Evolutionary conservation across 2,113 vertebrate species (phyloP), one percentile per base, ranked within the genome.

Genomic region (Eonycteris spelaea): DNA sequence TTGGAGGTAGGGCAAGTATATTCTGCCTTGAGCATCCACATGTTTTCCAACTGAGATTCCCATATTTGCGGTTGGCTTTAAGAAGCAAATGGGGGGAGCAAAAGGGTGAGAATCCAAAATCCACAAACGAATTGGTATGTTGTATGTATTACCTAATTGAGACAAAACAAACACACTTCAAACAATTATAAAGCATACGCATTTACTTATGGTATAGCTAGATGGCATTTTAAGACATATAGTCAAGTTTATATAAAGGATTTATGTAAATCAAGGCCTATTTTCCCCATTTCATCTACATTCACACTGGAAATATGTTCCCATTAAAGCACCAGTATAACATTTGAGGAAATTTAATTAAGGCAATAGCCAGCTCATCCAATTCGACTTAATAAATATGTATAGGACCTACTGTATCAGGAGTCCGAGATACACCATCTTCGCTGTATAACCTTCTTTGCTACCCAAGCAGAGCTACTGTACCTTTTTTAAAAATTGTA

Each of bases 81-180:
- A 93, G 97, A 99, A 98, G 86, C 99, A 99, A 94, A 99, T 99
- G 57, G 99, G 99, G 1, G 99, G 99, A 48, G 99, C 99, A 98
- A 99, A 99, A 57, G 99, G 99, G 95, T 99, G 99, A 5, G 99
- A 99, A 98, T 99, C 99, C 98, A 99, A 96, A 96, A 99, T 98
- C 99, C 99, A 99, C 87, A 99, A 98, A 96, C 95, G 97, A 96
- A 99, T 93, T 53, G 99, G 99, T 89, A 99, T 99, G 98, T 99
- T 99, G 92, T 99, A 99, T 5, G 98, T 98, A 86, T 95, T 98
- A 48, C 99, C 99, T 99, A 97, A 18, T 97, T 67, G 93, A 98
- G 77, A 97, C 48, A 98, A 98, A 98, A 95, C 7, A 98, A 95
- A 63, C 78, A 45, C 78, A 93, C 40, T 92, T 77, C n/a, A 97